Percentiles rank a stretch among this genome's conserved stretches.
These are phyloP conservation scores for Hydrotaea diabolus DNA, from an alignment of 2,888 invertebrate genomes.

Conservation along the genomic window DNA sequence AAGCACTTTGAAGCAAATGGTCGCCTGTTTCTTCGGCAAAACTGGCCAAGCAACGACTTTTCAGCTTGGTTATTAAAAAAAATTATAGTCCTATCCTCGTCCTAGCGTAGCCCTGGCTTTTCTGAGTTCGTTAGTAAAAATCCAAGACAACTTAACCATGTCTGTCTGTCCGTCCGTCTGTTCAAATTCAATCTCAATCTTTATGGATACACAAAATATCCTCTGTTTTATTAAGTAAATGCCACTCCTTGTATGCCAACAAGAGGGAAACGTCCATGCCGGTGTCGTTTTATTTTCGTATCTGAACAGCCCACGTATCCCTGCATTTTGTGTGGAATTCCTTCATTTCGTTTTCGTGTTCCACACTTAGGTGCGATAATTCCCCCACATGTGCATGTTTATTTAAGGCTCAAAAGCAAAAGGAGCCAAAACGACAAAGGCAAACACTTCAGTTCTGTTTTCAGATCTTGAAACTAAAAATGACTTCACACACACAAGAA, in stretches of 20 bases:
- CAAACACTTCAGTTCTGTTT: constrained; percentile 6
- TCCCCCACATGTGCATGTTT: not conserved
- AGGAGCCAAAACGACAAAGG: not conserved
- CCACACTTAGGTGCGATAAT: constrained; percentile 26
- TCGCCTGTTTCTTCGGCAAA: too few species aligned
- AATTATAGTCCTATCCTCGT: too few species aligned
- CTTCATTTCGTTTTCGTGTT: not conserved
- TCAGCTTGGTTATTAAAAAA: too few species aligned
- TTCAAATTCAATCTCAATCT: too few species aligned
- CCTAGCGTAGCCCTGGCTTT: too few species aligned
- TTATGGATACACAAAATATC: too few species aligned
- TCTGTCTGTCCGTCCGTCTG: too few species aligned
- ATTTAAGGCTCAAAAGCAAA: not conserved
- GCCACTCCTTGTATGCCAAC: not conserved
- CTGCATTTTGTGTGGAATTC: not conserved
- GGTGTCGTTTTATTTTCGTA: not conserved
- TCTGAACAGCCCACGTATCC: not conserved
- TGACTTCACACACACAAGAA: not conserved
- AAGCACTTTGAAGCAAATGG: too few species aligned
- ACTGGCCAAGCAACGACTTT: too few species aligned
- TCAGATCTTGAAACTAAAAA: not conserved
- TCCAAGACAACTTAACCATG: too few species aligned
- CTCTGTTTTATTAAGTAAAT: too few species aligned
- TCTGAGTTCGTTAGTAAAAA: too few species aligned
- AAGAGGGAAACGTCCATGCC: not conserved